These are phyloP conservation scores for Thecophora atra DNA, from an alignment of 2,888 invertebrate genomes.

Conservation along the genomic window DNA sequence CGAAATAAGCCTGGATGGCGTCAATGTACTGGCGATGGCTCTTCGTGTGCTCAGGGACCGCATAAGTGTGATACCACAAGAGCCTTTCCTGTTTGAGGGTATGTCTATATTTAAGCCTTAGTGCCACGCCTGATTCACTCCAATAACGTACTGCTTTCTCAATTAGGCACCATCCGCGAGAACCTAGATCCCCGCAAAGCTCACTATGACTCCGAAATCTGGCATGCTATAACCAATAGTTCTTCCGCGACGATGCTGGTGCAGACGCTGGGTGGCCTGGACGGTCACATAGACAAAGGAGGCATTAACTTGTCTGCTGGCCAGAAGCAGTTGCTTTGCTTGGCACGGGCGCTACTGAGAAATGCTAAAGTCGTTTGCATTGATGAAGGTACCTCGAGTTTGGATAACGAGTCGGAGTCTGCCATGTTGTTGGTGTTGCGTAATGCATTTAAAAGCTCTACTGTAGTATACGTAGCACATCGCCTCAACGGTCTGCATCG, in stretches of 20 bases:
- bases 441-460: slow-evolving; percentile 81
- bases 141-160: too few species aligned
- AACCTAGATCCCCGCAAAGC: slow-evolving; percentile 86
- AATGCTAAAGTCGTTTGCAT: slow-evolving; percentile 91
- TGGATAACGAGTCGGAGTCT: slow-evolving; percentile 86
- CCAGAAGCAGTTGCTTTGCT: slow-evolving; percentile 87
- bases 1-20: slow-evolving; percentile 80
- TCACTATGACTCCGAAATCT: slow-evolving; percentile 79
- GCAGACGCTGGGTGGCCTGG: slow-evolving; percentile 79
- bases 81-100: slow-evolving; percentile 91
- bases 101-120: slow-evolving; percentile 51
- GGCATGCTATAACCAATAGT: slow-evolving; percentile 81
- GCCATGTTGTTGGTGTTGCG: slow-evolving; percentile 81
- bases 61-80: slow-evolving; percentile 90
- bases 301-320: slow-evolving; percentile 85
- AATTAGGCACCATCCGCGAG: slow-evolving; percentile 84
- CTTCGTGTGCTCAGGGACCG: slow-evolving; percentile 81
- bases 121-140: not conserved
- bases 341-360: slow-evolving; percentile 86
- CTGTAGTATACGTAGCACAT: slow-evolving; percentile 86
- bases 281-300: slow-evolving; percentile 72
- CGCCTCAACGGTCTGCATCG: slow-evolving; percentile 81
- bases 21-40: slow-evolving; percentile 77
- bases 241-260: slow-evolving; percentile 76
- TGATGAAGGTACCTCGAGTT: slow-evolving; percentile 93